Percentiles rank a stretch among this genome's conserved stretches.
These are phyloP conservation scores for Caracal caracal DNA, from an alignment of 2,113 vertebrate species.

Conservation along the genomic window DNA sequence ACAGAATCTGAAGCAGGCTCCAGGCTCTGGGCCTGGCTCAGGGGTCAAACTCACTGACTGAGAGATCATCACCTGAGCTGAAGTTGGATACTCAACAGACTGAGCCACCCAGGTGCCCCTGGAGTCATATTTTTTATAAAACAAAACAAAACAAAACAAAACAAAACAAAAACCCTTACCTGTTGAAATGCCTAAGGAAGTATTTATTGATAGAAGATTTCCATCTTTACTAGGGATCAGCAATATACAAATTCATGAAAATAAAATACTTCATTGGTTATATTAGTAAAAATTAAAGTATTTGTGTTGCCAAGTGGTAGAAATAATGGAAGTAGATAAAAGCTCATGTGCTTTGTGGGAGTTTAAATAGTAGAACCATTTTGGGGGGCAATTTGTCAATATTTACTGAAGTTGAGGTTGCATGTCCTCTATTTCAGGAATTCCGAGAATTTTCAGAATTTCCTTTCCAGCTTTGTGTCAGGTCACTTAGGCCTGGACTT, in stretches of 20 bases:
- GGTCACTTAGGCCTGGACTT: not conserved
- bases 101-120: no score
- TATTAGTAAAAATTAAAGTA: not conserved
- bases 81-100: no score
- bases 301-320: not conserved
- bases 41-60: no score
- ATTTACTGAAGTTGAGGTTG: not conserved
- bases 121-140: not conserved
- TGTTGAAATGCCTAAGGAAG: not conserved
- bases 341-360: not conserved
- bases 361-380: not conserved
- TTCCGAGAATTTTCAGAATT: not conserved
- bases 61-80: no score
- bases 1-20: no score
- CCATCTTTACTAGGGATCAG: not conserved
- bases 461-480: not conserved
- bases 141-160: no score
- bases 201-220: not conserved
- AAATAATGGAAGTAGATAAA: not conserved
- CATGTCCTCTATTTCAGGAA: not conserved
- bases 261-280: not conserved
- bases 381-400: not conserved
- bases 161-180: not conserved
- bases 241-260: not conserved
- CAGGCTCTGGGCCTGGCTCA: no score